These are phyloP conservation scores for Pandemis heparana DNA, from an alignment of 2,888 invertebrate species.

Conservation along the genomic window DNA sequence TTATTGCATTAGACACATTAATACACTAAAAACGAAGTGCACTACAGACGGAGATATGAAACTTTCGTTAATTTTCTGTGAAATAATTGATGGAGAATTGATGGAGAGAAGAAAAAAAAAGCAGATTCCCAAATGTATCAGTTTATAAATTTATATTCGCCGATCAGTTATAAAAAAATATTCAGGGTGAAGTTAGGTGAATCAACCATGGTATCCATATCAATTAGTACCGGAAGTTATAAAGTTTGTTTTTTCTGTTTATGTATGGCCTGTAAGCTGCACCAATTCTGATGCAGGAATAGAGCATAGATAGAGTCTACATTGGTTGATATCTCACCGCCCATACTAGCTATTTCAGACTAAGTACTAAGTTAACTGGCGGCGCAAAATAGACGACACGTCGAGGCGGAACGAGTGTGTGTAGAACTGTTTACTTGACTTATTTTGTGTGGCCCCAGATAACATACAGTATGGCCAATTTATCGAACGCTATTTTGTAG, in stretches of 20 bases:
- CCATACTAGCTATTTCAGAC: background rate
- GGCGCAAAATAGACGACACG: constrained; percentile 9
- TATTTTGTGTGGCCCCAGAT: background rate
- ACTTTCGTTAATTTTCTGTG: too few species aligned
- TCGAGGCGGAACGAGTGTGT: constrained; percentile 4
- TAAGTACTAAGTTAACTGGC: constrained; percentile 7
- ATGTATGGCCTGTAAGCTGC: background rate
- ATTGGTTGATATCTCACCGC: background rate
- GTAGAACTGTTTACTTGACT: background rate
- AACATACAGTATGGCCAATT: background rate
- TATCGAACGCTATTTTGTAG: background rate
- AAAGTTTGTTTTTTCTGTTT: background rate
- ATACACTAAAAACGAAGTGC: too few species aligned
- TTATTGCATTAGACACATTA: too few species aligned
- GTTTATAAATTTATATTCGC: background rate
- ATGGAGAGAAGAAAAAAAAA: background rate
- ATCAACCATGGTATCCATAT: background rate
- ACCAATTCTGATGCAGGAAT: background rate
- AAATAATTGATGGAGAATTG: too few species aligned
- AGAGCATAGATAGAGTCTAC: background rate
- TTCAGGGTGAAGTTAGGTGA: background rate
- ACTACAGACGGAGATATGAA: too few species aligned
- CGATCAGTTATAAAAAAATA: background rate
- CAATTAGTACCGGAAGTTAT: background rate
- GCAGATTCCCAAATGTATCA: background rate